Base-by-base conservation (phyloP, 2,797 vertebrate species). In the Vireo griseus region DNA sequence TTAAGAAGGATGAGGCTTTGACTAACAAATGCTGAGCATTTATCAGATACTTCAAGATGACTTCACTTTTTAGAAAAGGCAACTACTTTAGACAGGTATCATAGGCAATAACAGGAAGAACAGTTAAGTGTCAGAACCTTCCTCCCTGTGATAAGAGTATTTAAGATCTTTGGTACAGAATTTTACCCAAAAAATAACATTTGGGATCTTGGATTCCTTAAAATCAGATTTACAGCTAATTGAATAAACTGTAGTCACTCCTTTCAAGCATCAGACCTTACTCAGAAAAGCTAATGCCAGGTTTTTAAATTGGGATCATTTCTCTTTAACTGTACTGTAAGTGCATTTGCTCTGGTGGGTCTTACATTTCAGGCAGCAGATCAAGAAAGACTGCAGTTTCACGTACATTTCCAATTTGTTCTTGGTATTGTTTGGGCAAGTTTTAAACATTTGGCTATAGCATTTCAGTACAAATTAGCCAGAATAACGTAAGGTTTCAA, bases 341-440 rank as follows among this genome's bases (percentile, higher is more conserved):
- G 57, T 52, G 52, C 76, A 67, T 93, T 76, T 85, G 86, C 47
- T 86, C 59, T 86, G 62, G 90, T 92, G 75, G 57, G 47, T 94
- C 81, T 95, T 77, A 82, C 45, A 13, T 92, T 94, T 96, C 96
- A 95, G 92, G 86, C 92, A 88, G 93, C 82, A 86, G 21, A 96
- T 68, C 57, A 96, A 96, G 63, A 50, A 77, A 93, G 73, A 81
- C 65, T 96, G 66, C 48, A 95, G 55, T 90, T 95, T 93, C 91
- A 94, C 61, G 85, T 78, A 75, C 83, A n/a, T 89, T 94, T 94
- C 69, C 92, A 96, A 92, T 96, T 94, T 94, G 92, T 92, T 93
- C 85, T 58, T 82, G 62, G 86, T 45, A 81, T 86, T 92, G 66
- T 95, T 90, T 88, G 88, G 79, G 92, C 51, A 78, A 78, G 42